Evolutionary conservation across 2,888 invertebrate species (phyloP).

Genomic region (Aphidoletes aphidimyza): DNA sequence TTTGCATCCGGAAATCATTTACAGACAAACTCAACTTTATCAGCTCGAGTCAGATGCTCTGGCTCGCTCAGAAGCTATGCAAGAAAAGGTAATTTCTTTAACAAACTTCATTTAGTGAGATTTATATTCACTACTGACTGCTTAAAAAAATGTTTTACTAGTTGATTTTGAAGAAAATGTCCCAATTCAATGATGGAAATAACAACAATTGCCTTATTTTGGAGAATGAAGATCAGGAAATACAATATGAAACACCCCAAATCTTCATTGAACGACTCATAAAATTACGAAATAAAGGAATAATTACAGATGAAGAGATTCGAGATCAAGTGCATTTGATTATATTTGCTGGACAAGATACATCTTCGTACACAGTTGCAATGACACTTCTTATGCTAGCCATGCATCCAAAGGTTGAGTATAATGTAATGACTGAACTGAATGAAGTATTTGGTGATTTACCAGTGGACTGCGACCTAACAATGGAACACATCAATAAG

Average conservation of each 20-base stretch:
- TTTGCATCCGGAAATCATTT: constrained; percentile 54
- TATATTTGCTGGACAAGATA: constrained; percentile 54
- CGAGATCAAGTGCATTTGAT: constrained; percentile 54
- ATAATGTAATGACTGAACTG: constrained; percentile 30
- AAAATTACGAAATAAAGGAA: neutral
- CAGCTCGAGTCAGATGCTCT: constrained; percentile 40
- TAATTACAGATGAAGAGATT: constrained; percentile 5
- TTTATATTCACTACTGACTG: neutral
- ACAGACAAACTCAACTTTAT: constrained; percentile 40
- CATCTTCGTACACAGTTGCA: constrained; percentile 52
- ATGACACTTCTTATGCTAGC: constrained; percentile 50
- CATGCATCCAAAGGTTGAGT: constrained; percentile 54
- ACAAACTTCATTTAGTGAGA: neutral
- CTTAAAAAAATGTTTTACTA: neutral
- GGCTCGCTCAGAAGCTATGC: neutral
- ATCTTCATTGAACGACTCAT: constrained; percentile 54
- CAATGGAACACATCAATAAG: constrained; percentile 9
- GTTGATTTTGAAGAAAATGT: constrained; percentile 1
- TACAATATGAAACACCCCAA: constrained; percentile 44
- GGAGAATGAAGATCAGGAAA: neutral
- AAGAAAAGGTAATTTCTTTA: neutral
- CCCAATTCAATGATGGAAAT: neutral
- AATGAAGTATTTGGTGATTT: constrained; percentile 25
- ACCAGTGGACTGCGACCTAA: neutral
- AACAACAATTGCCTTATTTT: constrained; percentile 12